phyloP scores from a whole-genome alignment of 2,797 vertebrate genomes.

The Otus scops region DNA sequence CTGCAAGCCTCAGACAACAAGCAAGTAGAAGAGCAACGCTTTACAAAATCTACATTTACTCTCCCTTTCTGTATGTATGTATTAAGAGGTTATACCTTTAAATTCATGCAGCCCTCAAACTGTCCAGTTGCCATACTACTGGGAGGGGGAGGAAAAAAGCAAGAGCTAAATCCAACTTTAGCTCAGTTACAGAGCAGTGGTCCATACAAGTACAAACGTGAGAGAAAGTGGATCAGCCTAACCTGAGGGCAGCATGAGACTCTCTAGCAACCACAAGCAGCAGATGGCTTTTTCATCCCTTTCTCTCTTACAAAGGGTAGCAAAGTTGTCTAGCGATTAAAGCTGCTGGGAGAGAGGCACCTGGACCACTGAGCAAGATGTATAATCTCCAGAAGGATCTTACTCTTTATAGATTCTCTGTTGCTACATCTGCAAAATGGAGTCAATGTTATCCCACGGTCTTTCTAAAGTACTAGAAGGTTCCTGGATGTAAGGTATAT shows the following conservation, averaged over 20 bases:
- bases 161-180: background rate
- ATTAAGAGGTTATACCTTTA: background rate
- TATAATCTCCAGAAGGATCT: background rate
- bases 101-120: background rate
- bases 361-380: background rate
- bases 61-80: background rate
- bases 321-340: background rate
- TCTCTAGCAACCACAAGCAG: slow-evolving; percentile 35
- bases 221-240: slow-evolving; percentile 7
- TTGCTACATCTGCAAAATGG: background rate
- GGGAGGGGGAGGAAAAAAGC: background rate
- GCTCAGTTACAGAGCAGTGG: background rate
- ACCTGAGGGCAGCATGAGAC: background rate
- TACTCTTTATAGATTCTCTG: background rate
- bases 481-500: background rate
- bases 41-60: background rate
- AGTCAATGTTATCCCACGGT: background rate
- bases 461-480: background rate
- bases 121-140: background rate
- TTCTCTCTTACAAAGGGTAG: background rate
- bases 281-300: slow-evolving; percentile 19
- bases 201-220: background rate
- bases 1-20: background rate
- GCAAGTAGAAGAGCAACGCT: background rate
- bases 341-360: background rate